Percentiles rank a stretch among this genome's conserved stretches.
These are phyloP conservation scores for Thunnus thynnus DNA, from an alignment of 2,113 vertebrate genomes.

Conservation along the genomic window DNA sequence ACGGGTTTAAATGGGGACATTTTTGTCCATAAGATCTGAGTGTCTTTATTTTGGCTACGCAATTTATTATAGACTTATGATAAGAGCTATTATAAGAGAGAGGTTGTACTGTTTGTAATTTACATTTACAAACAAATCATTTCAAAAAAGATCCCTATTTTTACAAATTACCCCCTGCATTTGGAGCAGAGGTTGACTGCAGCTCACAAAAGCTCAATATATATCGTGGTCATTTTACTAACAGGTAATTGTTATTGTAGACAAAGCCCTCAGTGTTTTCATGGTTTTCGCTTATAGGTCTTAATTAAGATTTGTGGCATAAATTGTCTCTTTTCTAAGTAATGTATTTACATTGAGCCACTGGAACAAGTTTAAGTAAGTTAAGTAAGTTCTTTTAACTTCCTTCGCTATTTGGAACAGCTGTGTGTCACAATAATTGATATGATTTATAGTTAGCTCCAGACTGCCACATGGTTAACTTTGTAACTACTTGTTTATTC, in stretches of 20 bases:
- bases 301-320: slow-evolving; percentile 34
- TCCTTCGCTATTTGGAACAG: slow-evolving; percentile 11
- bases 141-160: not conserved
- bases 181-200: slow-evolving; percentile 32
- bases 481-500: slow-evolving; percentile 45
- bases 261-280: slow-evolving; percentile 30
- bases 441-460: slow-evolving; percentile 38
- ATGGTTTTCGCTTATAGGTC: slow-evolving; percentile 50
- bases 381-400: slow-evolving; percentile 2
- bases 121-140: slow-evolving; percentile 42
- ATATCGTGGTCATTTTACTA: slow-evolving; percentile 46
- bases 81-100: no score
- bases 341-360: slow-evolving; percentile 23
- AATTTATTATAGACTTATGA: no score
- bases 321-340: slow-evolving; percentile 19
- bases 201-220: slow-evolving; percentile 40
- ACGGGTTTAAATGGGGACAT: no score
- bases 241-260: slow-evolving; percentile 43
- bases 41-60: no score
- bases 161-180: slow-evolving; percentile 14
- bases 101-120: slow-evolving; percentile 2
- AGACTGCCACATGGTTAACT: slow-evolving; percentile 34
- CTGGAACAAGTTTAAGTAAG: slow-evolving; percentile 25
- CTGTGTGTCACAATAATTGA: slow-evolving; percentile 46
- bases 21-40: no score